These are phyloP conservation scores for Champsocephalus esox DNA, from an alignment of 2,797 vertebrate genomes.

Conservation along the genomic window DNA sequence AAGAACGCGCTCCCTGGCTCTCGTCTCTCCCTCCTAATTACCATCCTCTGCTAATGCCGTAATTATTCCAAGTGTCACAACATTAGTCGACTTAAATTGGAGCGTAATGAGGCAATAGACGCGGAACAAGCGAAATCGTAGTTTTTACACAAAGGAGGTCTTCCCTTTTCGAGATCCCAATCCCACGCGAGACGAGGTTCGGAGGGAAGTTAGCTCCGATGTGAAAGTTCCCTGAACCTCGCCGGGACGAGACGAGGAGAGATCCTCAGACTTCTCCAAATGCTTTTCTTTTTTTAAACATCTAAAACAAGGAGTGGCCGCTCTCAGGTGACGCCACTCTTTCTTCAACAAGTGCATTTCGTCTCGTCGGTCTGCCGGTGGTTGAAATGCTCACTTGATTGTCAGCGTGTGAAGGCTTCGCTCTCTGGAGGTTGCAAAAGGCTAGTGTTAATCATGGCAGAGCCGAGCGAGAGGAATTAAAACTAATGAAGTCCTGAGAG, in stretches of 20 bases:
- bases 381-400: slow-evolving; percentile 85
- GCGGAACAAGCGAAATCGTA: slow-evolving; percentile 34
- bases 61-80: slow-evolving; percentile 79
- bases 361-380: slow-evolving; percentile 52
- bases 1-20: slow-evolving; percentile 50
- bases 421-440: slow-evolving; percentile 92
- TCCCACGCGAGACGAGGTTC: neutral
- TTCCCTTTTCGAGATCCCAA: slow-evolving; percentile 31
- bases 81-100: slow-evolving; percentile 60
- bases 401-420: slow-evolving; percentile 66
- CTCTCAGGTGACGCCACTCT: slow-evolving; percentile 25
- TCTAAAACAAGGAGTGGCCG: neutral
- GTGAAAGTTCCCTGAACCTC: slow-evolving; percentile 3
- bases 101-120: slow-evolving; percentile 65
- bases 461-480: slow-evolving; percentile 92
- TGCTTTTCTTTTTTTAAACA: neutral
- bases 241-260: neutral
- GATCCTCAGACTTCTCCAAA: slow-evolving; percentile 6
- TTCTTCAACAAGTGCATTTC: slow-evolving; percentile 34
- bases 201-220: neutral
- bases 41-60: slow-evolving; percentile 60
- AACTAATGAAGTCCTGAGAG: slow-evolving; percentile 97
- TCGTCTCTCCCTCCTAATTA: slow-evolving; percentile 74
- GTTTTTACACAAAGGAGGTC: slow-evolving; percentile 67
- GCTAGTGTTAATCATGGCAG: slow-evolving; percentile 97